Conservation (phyloP, 2,113 vertebrate species). For the Sturnus vulgaris region DNA sequence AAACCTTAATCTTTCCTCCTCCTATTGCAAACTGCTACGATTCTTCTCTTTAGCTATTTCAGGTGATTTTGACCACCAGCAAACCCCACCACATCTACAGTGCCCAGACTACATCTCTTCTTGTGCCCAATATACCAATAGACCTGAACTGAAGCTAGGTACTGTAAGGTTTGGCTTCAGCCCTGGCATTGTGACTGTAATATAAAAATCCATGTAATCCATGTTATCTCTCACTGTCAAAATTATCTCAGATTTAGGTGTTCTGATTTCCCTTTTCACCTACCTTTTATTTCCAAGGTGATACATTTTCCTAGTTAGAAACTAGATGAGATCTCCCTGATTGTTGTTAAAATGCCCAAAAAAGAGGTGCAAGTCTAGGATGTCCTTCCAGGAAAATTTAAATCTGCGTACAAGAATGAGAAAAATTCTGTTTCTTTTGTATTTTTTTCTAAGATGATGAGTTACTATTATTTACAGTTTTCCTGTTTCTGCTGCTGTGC, state of each 20-base stretch:
- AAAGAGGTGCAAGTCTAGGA: background rate
- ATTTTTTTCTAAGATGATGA: background rate
- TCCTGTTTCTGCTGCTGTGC: background rate
- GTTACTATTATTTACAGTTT: background rate
- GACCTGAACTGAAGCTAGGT: background rate
- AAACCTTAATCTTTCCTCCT: background rate
- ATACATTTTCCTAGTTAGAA: background rate
- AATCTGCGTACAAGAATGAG: background rate
- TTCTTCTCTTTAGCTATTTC: background rate
- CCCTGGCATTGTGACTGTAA: background rate
- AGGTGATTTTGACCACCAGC: background rate
- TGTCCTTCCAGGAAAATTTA: background rate
- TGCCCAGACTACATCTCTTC: background rate
- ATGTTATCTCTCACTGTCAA: background rate
- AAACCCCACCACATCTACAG: background rate
- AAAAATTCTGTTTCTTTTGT: background rate
- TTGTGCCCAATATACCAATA: background rate
- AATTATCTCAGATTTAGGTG: background rate
- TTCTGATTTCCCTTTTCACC: background rate
- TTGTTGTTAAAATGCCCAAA: background rate
- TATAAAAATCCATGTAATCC: background rate
- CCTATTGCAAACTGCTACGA: background rate
- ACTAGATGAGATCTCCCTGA: background rate
- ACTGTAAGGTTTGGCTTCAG: background rate
- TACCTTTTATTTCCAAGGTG: background rate